Base-by-base conservation (phyloP, 2,888 invertebrate species). In the Lagria hirta region DNA sequence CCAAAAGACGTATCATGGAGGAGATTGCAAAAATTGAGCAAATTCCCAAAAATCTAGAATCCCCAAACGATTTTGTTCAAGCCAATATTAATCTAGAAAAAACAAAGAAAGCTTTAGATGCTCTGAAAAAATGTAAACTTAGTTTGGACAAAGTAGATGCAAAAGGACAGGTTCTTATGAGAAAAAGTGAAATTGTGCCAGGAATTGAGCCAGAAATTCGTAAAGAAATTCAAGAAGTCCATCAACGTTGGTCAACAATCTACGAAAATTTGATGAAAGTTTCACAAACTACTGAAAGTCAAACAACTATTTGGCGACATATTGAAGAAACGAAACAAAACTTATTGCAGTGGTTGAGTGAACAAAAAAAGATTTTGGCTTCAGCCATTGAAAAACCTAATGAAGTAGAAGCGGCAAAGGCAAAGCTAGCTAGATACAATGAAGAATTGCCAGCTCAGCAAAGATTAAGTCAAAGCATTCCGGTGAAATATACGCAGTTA, bases 301-400 rank as follows among this genome's bases (percentile, higher is more conserved):
- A 95, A 70, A 77, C 86, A 0, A 84, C 89, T n/a, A 86, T 94
- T 35, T 95, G 94, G 93, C 86, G 90, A 60, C 92, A 94, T 68
- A 86, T 96, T 18, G 88, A 91, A 55, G 88, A 89, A 44, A 83
- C 85, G 0, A 90, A 89, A 64, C 85, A 86, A 50, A 90, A 90
- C 65, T 75, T 95, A 2, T 72, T 86, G 0, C 80, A 83, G 12
- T 96, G 96, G 96, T 66, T 94, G 3, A 81, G 82, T 44, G 86
- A 88, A 64, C 92, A 88, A 12, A 87, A 87, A 42, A 83, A 85
- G 55, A 82, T 82, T 18, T 74, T 96, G 3, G 81, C 82, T 27
- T 82, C 84, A 54, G 86, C 89, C 14, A 80, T 84, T 34, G 84
- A 86, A 48, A 85, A 86, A 65, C 80, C 84, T 12, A 76, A 86